These are phyloP conservation scores for Drosophila bocqueti DNA, from an alignment of 1,140 invertebrate genomes.

Conservation along the genomic window DNA sequence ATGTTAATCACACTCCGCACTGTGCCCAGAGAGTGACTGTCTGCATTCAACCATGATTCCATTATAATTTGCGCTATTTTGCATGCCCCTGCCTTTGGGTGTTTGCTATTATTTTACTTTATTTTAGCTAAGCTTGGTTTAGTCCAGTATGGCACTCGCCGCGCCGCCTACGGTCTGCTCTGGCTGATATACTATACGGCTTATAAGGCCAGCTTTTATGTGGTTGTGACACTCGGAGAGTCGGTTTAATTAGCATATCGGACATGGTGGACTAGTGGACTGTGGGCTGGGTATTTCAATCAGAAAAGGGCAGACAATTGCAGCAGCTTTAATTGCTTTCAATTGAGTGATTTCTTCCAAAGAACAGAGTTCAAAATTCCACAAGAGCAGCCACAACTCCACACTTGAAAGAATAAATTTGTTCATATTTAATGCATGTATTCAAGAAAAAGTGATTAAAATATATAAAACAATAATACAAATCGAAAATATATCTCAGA, in stretches of 20 bases:
- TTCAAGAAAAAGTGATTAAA: no score
- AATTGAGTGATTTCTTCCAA: slow-evolving; percentile 53
- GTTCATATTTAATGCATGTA: neutral
- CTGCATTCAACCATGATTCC: slow-evolving; percentile 77
- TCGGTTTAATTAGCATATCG: slow-evolving; percentile 65
- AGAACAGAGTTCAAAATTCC: slow-evolving; percentile 55
- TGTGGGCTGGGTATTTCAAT: slow-evolving; percentile 11
- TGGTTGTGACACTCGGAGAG: slow-evolving; percentile 66
- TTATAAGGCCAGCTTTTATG: slow-evolving; percentile 18
- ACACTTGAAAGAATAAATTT: slow-evolving; percentile 18
- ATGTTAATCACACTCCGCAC: slow-evolving; percentile 45
- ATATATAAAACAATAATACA: neutral
- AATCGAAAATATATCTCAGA: neutral
- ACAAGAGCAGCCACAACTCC: slow-evolving; percentile 16
- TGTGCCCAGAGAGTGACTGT: slow-evolving; percentile 19
- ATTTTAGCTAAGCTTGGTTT: slow-evolving; percentile 5
- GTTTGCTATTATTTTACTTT: slow-evolving; percentile 38
- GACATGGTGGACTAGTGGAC: slow-evolving; percentile 4
- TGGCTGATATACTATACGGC: slow-evolving; percentile 2
- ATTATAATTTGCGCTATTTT: slow-evolving; percentile 76
- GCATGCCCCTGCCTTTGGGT: slow-evolving; percentile 52
- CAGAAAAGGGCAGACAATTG: slow-evolving; percentile 30
- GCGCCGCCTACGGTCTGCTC: slow-evolving; percentile 6
- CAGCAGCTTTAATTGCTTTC: slow-evolving; percentile 56
- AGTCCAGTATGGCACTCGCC: slow-evolving; percentile 16